phyloP scores from a whole-genome alignment of 1,140 invertebrate species.

The Nasonia longicornis region DNA sequence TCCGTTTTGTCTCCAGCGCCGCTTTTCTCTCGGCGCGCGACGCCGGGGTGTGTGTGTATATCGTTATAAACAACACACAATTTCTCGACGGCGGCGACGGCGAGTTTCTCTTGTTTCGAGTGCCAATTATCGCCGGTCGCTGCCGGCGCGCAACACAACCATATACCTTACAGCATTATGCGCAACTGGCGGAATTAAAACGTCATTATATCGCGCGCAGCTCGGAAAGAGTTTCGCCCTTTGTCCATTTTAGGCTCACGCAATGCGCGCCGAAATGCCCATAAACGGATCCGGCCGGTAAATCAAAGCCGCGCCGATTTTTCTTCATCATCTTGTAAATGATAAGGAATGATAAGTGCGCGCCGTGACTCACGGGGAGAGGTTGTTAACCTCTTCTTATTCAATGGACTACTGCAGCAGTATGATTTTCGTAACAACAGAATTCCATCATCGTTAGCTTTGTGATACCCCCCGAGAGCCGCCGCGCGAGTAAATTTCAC shows the following conservation, averaged over 20 bases:
- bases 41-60: not conserved
- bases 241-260: slow-evolving; percentile 8
- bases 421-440: not conserved
- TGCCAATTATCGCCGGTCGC: slow-evolving; percentile 42
- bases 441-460: slow-evolving; percentile 5
- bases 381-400: slow-evolving; percentile 1
- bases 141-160: not conserved
- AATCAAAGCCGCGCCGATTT: slow-evolving; percentile 12
- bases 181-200: slow-evolving; percentile 25
- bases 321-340: slow-evolving; percentile 7
- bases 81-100: not conserved
- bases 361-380: not conserved
- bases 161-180: not conserved
- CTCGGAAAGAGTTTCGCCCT: not conserved
- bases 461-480: slow-evolving; percentile 5
- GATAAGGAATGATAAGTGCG: slow-evolving; percentile 6
- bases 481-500: not conserved
- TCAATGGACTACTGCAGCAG: not conserved
- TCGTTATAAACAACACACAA: not conserved
- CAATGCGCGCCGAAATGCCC: slow-evolving; percentile 14
- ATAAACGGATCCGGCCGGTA: not conserved
- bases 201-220: slow-evolving; percentile 15
- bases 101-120: slow-evolving; percentile 47
- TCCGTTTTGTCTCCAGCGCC: not conserved
- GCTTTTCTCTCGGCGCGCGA: not conserved